phyloP scores from a whole-genome alignment of 1,140 invertebrate species.

The Apolygus lucorum region DNA sequence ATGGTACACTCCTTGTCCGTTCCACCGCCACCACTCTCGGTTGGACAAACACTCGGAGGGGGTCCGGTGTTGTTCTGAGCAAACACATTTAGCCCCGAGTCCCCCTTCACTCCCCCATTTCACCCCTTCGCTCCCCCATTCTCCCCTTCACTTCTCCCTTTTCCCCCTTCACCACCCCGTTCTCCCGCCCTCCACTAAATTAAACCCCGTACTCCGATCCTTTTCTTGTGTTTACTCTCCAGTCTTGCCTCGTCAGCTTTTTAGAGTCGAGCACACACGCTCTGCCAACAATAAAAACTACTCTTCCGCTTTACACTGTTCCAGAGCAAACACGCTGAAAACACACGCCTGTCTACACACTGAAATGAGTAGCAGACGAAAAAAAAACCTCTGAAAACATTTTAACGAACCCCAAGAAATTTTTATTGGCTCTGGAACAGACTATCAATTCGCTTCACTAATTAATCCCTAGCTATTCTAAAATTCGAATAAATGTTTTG shows the following conservation, averaged over 20 bases:
- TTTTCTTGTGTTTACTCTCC: background rate
- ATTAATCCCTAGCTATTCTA: no score
- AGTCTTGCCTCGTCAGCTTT: background rate
- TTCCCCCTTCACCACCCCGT: background rate
- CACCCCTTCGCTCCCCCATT: background rate
- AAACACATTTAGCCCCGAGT: conserved; percentile 16
- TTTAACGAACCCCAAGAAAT: no score
- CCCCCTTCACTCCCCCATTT: conserved; percentile 1
- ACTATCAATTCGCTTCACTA: no score
- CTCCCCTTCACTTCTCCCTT: background rate
- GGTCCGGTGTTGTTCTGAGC: conserved; percentile 11
- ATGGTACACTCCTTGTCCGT: no score
- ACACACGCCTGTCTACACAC: background rate
- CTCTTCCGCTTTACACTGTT: background rate
- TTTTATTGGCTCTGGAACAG: no score
- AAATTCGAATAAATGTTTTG: no score
- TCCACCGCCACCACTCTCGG: conserved; percentile 4
- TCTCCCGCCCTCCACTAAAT: background rate
- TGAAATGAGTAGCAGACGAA: background rate
- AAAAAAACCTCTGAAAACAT: background rate
- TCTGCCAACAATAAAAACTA: background rate
- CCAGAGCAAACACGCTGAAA: background rate
- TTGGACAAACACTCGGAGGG: conserved; percentile 8
- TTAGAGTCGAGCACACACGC: background rate
- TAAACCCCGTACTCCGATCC: background rate